Percentiles rank a stretch among this genome's conserved stretches.
Evolutionary conservation across 2,113 vertebrate genomes (phyloP).

Genomic region (Ctenodactylus gundi): DNA sequence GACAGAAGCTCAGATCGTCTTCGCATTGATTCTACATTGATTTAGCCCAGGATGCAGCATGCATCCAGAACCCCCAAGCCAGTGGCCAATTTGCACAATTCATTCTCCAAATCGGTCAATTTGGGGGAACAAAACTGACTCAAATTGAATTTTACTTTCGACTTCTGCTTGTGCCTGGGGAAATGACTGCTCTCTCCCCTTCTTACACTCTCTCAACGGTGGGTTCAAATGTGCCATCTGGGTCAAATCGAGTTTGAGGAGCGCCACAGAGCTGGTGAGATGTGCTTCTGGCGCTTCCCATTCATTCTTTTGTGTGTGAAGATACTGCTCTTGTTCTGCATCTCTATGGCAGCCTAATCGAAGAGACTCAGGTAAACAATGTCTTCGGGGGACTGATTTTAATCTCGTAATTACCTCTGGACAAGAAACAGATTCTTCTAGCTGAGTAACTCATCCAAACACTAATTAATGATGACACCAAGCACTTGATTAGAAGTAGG

Average conservation of each 20-base stretch:
- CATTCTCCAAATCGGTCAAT: slow-evolving; percentile 40
- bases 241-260: background rate
- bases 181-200: background rate
- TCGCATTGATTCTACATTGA: background rate
- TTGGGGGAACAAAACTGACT: background rate
- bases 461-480: slow-evolving; percentile 42
- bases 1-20: background rate
- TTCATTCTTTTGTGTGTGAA: background rate
- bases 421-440: slow-evolving; percentile 24
- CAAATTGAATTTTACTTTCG: slow-evolving; percentile 62
- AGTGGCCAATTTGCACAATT: slow-evolving; percentile 34
- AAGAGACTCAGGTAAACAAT: slow-evolving; percentile 28
- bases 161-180: background rate
- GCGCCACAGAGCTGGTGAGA: background rate
- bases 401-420: slow-evolving; percentile 52
- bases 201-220: background rate
- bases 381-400: background rate
- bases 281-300: background rate
- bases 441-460: slow-evolving; percentile 20
- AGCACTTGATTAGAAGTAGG: slow-evolving; percentile 39
- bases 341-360: background rate
- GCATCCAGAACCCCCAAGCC: slow-evolving; percentile 20
- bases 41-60: background rate
- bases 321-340: background rate
- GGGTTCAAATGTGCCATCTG: background rate